Evolutionary conservation across 1,140 invertebrate species (phyloP), one percentile per base, ranked within the genome.

Genomic region (Sweltsa coloradensis): DNA sequence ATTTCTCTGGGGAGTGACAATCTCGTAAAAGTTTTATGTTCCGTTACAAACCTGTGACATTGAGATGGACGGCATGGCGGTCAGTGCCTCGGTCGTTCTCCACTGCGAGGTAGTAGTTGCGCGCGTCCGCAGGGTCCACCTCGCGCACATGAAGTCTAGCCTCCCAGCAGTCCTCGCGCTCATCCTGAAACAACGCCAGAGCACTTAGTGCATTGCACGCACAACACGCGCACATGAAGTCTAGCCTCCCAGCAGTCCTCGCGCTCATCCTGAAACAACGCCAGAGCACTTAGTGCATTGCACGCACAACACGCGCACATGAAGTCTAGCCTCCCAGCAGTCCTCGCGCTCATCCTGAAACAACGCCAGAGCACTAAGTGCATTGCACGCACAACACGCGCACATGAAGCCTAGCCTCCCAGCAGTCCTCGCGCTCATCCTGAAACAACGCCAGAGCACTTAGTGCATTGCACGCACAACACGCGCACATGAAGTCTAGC

Each of bases 1-100:
- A n/a, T n/a, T n/a, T n/a, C n/a, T n/a, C n/a, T n/a, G n/a, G n/a
- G n/a, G n/a, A n/a, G n/a, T n/a, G n/a, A n/a, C n/a, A n/a, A n/a
- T n/a, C n/a, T n/a, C n/a, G n/a, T n/a, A n/a, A n/a, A n/a, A n/a
- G n/a, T n/a, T n/a, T n/a, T n/a, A n/a, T n/a, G n/a, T n/a, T n/a
- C n/a, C n/a, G 5, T 21, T 22, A 27, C 46, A 41, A 19, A 69
- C 67, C 67, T 63, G 67, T 61, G 57, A 92, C 85, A 65, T 76
- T 79, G 45, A 93, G 72, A 55, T 81, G 73, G n/a, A 91, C 75
- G 23, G 82, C 78, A 56, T 88, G 80, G 24, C 79, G 75, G 60
- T 89, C 86, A 50, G 75, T 79, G 29, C 89, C 89, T 19, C 81
- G 71, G 56, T 87, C 84, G 64, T 92, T 93, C 66, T 91, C 84